phyloP scores from a whole-genome alignment of 2,888 invertebrate genomes.

The Neocrepidodera transversa region DNA sequence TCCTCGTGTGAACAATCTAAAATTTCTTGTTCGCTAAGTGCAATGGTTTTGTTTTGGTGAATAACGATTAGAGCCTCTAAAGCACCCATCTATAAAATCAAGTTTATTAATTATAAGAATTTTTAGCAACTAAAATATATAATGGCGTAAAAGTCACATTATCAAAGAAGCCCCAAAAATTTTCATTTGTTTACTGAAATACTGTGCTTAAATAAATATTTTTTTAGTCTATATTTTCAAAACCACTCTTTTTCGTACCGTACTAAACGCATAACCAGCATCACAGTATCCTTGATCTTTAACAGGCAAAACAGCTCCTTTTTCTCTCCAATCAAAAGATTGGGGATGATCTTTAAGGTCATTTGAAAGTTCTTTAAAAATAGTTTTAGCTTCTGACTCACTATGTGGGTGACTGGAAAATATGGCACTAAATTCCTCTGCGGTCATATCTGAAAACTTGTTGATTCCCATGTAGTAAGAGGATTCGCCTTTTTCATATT shows the following conservation, averaged over 20 bases:
- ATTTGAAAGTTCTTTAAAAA: neutral
- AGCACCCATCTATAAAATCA: neutral
- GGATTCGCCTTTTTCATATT: slow-evolving; percentile 3
- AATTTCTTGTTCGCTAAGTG: neutral
- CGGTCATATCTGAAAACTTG: slow-evolving; percentile 9
- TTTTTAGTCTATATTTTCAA: too few species aligned
- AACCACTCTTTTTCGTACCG: neutral
- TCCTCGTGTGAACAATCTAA: slow-evolving; percentile 1
- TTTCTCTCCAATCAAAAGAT: neutral
- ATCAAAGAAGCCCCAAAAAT: neutral
- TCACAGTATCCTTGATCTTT: neutral
- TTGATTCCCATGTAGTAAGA: slow-evolving; percentile 4
- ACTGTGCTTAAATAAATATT: too few species aligned
- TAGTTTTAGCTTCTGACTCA: neutral
- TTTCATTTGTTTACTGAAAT: neutral
- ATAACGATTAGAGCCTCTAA: neutral
- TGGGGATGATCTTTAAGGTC: neutral
- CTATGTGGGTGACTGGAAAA: neutral
- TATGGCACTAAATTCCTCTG: neutral
- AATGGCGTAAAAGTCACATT: neutral
- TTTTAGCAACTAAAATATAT: neutral
- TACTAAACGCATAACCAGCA: neutral
- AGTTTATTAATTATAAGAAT: too few species aligned
- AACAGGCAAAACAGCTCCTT: neutral
- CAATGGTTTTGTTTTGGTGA: neutral